A percentile compares a stretch with the other conserved stretches of the same genome.
These are phyloP conservation scores for Cremastinae sp. DNA, from an alignment of 2,888 invertebrate genomes.

Conservation along the genomic window DNA sequence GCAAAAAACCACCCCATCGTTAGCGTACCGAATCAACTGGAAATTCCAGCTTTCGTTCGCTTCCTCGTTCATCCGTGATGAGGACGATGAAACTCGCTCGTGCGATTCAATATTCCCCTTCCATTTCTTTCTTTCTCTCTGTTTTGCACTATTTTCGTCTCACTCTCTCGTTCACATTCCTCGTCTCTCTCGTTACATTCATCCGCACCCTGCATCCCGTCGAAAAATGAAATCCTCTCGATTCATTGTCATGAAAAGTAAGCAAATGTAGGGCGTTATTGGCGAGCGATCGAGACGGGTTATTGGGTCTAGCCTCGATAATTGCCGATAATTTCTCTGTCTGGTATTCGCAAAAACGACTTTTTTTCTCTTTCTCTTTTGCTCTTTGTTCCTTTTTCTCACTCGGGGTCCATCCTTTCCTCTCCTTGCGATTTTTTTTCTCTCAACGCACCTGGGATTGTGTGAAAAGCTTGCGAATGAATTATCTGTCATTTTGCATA, in stretches of 20 bases:
- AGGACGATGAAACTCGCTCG: constrained; percentile 61
- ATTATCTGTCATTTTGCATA: constrained; percentile 28
- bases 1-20: constrained; percentile 75
- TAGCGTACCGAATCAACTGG: constrained; percentile 80
- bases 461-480: constrained; percentile 1
- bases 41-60: constrained; percentile 79
- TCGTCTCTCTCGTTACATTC: constrained; percentile 24
- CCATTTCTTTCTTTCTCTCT: constrained; percentile 8
- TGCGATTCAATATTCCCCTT: constrained; percentile 58
- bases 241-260: constrained; percentile 75
- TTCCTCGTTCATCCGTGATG: constrained; percentile 72
- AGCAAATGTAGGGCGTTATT: constrained; percentile 59
- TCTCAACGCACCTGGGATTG: constrained; percentile 46
- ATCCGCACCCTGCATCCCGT: constrained; percentile 47
- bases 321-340: constrained; percentile 28
- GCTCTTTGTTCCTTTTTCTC: neutral
- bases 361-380: neutral
- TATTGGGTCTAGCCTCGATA: constrained; percentile 32
- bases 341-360: neutral
- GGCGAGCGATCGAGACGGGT: constrained; percentile 67
- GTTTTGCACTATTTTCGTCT: constrained; percentile 20
- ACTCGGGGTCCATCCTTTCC: neutral
- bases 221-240: constrained; percentile 28
- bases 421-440: constrained; percentile 30
- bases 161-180: neutral